Evolutionary conservation across 2,113 vertebrate species (phyloP).

Genomic region (Coptodon bakossiorum): DNA sequence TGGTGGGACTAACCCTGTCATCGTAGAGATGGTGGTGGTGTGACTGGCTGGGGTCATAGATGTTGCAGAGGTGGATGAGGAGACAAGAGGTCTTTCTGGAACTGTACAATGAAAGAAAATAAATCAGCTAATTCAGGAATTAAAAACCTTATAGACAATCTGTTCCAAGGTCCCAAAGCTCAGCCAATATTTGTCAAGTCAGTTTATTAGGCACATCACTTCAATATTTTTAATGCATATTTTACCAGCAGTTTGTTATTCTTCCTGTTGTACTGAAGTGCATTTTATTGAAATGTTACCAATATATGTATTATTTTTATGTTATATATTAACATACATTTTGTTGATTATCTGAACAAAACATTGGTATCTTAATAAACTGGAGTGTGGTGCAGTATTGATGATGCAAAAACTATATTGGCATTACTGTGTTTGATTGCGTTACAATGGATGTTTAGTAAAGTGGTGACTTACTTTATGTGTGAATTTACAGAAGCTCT

Average conservation of each 20-base stretch:
- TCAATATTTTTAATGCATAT: neutral
- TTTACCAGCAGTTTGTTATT: neutral
- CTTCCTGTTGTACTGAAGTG: neutral
- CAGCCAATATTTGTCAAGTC: neutral
- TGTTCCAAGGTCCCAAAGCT: neutral
- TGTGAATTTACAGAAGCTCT: neutral
- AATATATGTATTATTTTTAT: neutral
- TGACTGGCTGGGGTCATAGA: neutral
- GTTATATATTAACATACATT: neutral
- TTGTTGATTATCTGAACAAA: neutral
- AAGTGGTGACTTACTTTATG: neutral
- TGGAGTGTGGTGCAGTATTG: neutral
- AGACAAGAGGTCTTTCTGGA: neutral
- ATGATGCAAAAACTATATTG: neutral
- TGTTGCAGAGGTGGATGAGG: neutral
- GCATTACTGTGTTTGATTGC: neutral
- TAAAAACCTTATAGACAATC: neutral
- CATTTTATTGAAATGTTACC: neutral
- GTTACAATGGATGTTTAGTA: neutral
- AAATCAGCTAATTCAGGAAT: neutral
- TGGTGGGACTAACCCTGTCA: constrained; percentile 1
- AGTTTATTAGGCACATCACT: neutral
- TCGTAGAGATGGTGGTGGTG: neutral
- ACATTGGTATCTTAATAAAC: neutral
- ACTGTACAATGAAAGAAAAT: neutral